These are phyloP conservation scores for Aphrocallistes beatrix DNA, from an alignment of 37 sponge, comb jelly and placozoan species.

Conservation along the genomic window DNA sequence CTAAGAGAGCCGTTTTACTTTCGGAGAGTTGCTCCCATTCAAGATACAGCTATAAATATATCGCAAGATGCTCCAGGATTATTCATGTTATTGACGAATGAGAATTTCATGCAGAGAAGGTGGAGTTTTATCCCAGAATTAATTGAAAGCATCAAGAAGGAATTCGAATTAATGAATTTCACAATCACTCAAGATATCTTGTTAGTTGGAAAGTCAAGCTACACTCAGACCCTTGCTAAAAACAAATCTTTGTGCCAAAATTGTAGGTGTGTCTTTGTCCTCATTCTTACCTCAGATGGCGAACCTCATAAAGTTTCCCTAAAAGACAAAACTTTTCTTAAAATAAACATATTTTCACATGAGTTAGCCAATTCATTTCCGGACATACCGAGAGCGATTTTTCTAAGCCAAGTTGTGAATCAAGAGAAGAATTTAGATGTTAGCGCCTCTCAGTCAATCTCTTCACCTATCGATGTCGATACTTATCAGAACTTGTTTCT, in stretches of 20 bases:
- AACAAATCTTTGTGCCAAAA: background rate
- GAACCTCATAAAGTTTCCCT: background rate
- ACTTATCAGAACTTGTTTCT: background rate
- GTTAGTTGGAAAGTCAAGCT: background rate
- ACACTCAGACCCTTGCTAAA: background rate
- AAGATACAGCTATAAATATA: background rate
- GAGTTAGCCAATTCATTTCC: background rate
- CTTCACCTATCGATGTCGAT: background rate
- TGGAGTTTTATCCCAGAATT: background rate
- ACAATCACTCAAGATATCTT: conserved; percentile 1
- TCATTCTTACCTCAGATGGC: background rate
- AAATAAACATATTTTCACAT: background rate
- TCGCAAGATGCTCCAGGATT: background rate
- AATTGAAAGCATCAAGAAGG: conserved; percentile 7
- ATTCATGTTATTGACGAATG: background rate
- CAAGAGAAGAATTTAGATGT: background rate
- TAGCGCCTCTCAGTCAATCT: background rate
- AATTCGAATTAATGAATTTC: background rate
- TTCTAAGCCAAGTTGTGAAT: background rate
- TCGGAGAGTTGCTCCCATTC: background rate
- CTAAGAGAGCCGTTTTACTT: background rate
- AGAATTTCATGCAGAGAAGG: background rate
- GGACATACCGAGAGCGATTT: background rate
- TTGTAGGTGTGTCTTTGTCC: background rate
- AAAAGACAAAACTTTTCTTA: conserved; percentile 1